A percentile compares a stretch with the other conserved stretches of the same genome.
These are phyloP conservation scores for Notechis scutatus DNA, from an alignment of 2,113 vertebrate species.

Conservation along the genomic window DNA sequence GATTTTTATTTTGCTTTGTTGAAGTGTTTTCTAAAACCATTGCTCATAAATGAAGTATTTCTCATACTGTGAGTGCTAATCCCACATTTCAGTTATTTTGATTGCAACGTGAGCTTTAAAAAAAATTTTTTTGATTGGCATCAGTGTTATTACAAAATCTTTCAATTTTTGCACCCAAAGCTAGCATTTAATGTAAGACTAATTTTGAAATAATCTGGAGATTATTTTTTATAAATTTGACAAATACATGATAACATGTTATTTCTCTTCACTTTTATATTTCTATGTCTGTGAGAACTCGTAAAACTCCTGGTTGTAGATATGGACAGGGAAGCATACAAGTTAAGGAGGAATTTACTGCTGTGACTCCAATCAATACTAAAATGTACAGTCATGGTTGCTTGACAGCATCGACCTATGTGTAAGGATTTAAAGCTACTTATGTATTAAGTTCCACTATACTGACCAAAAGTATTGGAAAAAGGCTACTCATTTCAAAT, in stretches of 20 bases:
- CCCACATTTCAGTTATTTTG: neutral
- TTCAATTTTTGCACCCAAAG: neutral
- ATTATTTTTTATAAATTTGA: constrained; percentile 58
- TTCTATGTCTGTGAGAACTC: constrained; percentile 43
- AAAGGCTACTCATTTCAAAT: constrained; percentile 66
- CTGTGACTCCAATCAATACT: constrained; percentile 77
- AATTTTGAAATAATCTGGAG: constrained; percentile 43
- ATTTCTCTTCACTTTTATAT: neutral
- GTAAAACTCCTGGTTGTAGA: constrained; percentile 61
- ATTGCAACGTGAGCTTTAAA: neutral
- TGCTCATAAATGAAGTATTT: neutral
- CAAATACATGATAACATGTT: neutral
- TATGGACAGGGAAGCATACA: constrained; percentile 62
- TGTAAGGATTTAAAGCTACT: constrained; percentile 69
- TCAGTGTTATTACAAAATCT: neutral
- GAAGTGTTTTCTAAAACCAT: neutral
- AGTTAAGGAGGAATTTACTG: constrained; percentile 73
- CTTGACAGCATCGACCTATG: constrained; percentile 76
- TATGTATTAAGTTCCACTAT: constrained; percentile 70
- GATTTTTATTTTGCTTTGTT: neutral
- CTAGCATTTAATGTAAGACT: neutral
- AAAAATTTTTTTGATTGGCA: neutral
- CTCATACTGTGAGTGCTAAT: neutral
- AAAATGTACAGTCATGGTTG: constrained; percentile 81
- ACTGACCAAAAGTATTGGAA: constrained; percentile 62